Conservation (phyloP, 2,888 invertebrate species). For the Schrankia costaestrigalis region DNA sequence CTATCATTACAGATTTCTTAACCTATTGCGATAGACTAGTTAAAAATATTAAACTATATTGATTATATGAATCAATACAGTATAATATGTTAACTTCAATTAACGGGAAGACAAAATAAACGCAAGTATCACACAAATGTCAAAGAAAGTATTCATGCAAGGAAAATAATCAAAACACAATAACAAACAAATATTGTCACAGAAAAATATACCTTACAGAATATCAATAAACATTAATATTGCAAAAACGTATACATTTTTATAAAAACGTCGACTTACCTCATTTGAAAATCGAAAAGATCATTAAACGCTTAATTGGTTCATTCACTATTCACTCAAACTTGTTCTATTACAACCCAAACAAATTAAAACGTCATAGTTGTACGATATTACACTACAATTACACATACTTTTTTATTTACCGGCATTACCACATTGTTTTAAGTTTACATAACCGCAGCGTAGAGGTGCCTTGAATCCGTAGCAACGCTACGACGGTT, state of each 20-base stretch:
- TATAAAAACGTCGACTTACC: slow-evolving; percentile 23
- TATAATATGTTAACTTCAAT: too few species aligned
- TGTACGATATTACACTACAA: slow-evolving; percentile 9
- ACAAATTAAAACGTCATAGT: slow-evolving; percentile 11
- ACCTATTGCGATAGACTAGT: too few species aligned
- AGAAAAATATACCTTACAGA: not conserved
- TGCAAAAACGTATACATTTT: not conserved
- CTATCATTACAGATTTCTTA: too few species aligned
- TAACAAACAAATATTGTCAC: too few species aligned
- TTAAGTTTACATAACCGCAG: slow-evolving; percentile 20
- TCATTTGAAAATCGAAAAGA: slow-evolving; percentile 19
- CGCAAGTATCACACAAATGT: too few species aligned
- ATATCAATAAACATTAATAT: not conserved
- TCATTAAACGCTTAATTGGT: slow-evolving; percentile 7
- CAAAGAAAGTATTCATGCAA: too few species aligned
- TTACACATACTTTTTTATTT: slow-evolving; percentile 27
- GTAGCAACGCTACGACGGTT: slow-evolving; percentile 49
- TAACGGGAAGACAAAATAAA: too few species aligned
- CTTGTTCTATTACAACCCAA: slow-evolving; percentile 8
- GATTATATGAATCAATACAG: too few species aligned
- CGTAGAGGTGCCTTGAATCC: slow-evolving; percentile 36
- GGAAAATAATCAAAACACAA: too few species aligned
- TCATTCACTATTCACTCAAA: slow-evolving; percentile 19
- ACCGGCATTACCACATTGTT: slow-evolving; percentile 35
- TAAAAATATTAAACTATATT: too few species aligned